These are phyloP conservation scores for Leucoma salicis DNA, from an alignment of 2,888 invertebrate genomes.

Conservation along the genomic window DNA sequence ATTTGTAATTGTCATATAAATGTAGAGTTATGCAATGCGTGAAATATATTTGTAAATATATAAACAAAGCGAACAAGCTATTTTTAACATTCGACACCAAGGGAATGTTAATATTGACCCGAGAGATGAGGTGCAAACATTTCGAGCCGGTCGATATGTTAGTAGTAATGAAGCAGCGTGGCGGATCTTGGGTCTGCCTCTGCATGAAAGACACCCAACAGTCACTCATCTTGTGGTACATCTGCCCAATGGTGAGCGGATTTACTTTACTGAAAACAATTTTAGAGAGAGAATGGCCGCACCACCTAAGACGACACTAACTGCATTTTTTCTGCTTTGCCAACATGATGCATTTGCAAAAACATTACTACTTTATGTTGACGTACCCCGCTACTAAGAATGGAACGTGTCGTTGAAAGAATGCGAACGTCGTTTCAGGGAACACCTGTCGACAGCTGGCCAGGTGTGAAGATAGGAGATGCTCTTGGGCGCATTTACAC, in stretches of 20 bases:
- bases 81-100: neutral
- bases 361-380: slow-evolving; percentile 36
- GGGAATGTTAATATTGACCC: too few relatives aligned
- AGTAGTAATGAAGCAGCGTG: too few relatives aligned
- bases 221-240: too few relatives aligned
- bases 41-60: slow-evolving; percentile 4
- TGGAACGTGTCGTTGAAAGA: neutral
- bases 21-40: neutral
- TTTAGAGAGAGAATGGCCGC: too few relatives aligned
- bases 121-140: too few relatives aligned
- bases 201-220: too few relatives aligned
- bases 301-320: too few relatives aligned
- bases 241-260: too few relatives aligned
- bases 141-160: too few relatives aligned
- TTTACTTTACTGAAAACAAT: too few relatives aligned
- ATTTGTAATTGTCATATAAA: neutral
- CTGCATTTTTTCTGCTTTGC: too few relatives aligned
- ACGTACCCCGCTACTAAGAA: neutral
- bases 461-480: neutral
- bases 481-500: slow-evolving; percentile 2
- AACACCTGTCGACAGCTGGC: slow-evolving; percentile 2
- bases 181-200: too few relatives aligned
- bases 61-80: neutral
- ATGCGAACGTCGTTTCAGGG: neutral
- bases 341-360: neutral